phyloP scores from a whole-genome alignment of 2,888 invertebrate genomes.

The Cerceris rybyensis region DNA sequence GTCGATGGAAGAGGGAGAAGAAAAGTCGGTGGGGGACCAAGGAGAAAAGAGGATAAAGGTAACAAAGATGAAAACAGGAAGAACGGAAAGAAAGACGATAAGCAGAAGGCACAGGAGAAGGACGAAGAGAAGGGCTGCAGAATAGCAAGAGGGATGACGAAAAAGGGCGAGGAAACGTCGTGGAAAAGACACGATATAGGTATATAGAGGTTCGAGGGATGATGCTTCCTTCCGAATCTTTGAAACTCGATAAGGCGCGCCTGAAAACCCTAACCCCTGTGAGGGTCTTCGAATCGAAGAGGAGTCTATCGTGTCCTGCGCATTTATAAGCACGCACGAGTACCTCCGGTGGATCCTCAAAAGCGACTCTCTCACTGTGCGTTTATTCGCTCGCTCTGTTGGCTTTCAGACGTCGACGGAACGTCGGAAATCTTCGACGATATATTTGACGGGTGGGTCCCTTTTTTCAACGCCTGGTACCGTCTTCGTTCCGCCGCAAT shows the following conservation, averaged over 20 bases:
- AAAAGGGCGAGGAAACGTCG: neutral
- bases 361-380: slow-evolving; percentile 41
- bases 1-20: slow-evolving; percentile 5
- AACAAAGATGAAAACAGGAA: slow-evolving; percentile 15
- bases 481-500: neutral
- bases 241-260: slow-evolving; percentile 65
- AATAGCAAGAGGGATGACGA: no score
- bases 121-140: no score
- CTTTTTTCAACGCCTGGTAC: neutral
- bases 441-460: neutral
- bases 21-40: slow-evolving; percentile 15
- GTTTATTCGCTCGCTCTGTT: slow-evolving; percentile 12
- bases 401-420: neutral
- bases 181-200: neutral
- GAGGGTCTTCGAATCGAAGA: slow-evolving; percentile 36
- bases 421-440: slow-evolving; percentile 2
- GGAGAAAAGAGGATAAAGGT: slow-evolving; percentile 11
- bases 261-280: slow-evolving; percentile 37
- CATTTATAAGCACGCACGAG: slow-evolving; percentile 51
- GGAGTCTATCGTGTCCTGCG: slow-evolving; percentile 31
- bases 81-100: slow-evolving; percentile 13
- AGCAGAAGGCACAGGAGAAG: no score
- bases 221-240: slow-evolving; percentile 59
- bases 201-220: slow-evolving; percentile 8
- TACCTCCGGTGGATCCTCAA: slow-evolving; percentile 47